Percentiles rank a stretch among this genome's conserved stretches.
Evolutionary conservation across 1,140 invertebrate species (phyloP).

Genomic region (Lethrus apterus): DNA sequence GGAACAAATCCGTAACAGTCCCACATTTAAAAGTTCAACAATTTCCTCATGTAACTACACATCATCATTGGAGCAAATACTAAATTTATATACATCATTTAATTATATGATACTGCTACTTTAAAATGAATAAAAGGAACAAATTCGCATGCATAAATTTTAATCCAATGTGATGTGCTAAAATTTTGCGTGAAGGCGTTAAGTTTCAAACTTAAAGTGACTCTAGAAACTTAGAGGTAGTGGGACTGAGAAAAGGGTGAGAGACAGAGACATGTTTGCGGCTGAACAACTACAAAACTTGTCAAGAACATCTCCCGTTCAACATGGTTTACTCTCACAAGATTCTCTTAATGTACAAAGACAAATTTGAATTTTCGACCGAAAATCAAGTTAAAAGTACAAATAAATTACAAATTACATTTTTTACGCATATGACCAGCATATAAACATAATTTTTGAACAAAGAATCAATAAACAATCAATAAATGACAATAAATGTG

Average conservation of each 20-base stretch:
- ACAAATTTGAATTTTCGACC: background rate
- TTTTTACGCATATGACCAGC: background rate
- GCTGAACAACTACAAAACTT: slow-evolving; percentile 20
- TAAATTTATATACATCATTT: too few relatives aligned
- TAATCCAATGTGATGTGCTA: background rate
- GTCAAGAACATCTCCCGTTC: slow-evolving; percentile 16
- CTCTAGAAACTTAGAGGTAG: slow-evolving; percentile 10
- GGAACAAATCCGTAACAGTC: too few relatives aligned
- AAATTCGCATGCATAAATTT: too few relatives aligned
- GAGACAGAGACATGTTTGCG: slow-evolving; percentile 18
- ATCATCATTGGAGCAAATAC: too few relatives aligned
- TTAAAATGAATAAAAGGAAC: too few relatives aligned
- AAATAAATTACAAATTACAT: background rate
- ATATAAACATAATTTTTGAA: background rate
- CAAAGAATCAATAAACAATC: background rate
- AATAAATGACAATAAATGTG: background rate
- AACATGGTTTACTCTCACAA: too few relatives aligned
- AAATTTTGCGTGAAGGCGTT: slow-evolving; percentile 10
- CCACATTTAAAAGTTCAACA: too few relatives aligned
- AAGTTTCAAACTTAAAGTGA: slow-evolving; percentile 18
- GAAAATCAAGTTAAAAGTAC: background rate
- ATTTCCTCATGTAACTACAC: too few relatives aligned
- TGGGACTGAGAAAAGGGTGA: slow-evolving; percentile 14
- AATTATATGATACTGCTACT: too few relatives aligned
- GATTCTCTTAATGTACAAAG: background rate